Percentiles rank a stretch among this genome's conserved stretches.
Evolutionary conservation across 2,888 invertebrate genomes (phyloP).

Genomic region (Blastobasis adustella): DNA sequence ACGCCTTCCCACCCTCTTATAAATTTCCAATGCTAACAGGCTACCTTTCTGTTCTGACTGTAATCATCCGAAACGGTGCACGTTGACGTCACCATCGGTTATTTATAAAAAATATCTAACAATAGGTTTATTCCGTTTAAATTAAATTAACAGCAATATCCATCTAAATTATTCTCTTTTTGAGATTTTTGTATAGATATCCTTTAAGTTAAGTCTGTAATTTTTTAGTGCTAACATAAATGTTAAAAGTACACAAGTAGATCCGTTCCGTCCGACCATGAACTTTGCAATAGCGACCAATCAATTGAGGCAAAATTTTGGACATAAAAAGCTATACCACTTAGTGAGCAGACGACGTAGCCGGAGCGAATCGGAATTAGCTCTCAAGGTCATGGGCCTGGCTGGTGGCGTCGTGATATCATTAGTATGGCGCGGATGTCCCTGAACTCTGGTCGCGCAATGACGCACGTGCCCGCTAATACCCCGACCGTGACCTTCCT

Average conservation of each 20-base stretch:
- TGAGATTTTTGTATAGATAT: no score
- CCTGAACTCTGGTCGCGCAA: slow-evolving; percentile 52
- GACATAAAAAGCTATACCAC: slow-evolving; percentile 18
- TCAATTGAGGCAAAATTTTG: not conserved
- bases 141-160: no score
- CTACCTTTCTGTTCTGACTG: slow-evolving; percentile 10
- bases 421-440: slow-evolving; percentile 64
- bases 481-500: slow-evolving; percentile 53
- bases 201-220: no score
- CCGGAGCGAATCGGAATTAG: slow-evolving; percentile 65
- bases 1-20: slow-evolving; percentile 31
- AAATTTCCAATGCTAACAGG: slow-evolving; percentile 32
- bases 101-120: slow-evolving; percentile 5
- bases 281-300: not conserved
- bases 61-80: slow-evolving; percentile 8
- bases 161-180: no score
- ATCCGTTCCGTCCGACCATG: not conserved
- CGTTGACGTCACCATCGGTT: slow-evolving; percentile 20
- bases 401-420: slow-evolving; percentile 52
- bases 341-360: slow-evolving; percentile 65
- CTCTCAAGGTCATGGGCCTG: slow-evolving; percentile 49
- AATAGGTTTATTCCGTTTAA: no score
- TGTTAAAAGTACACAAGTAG: no score
- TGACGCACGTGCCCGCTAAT: slow-evolving; percentile 64
- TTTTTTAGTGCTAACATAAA: no score